Conservation (phyloP, 2,113 vertebrate genomes). For the Atlantisia rogersi region DNA sequence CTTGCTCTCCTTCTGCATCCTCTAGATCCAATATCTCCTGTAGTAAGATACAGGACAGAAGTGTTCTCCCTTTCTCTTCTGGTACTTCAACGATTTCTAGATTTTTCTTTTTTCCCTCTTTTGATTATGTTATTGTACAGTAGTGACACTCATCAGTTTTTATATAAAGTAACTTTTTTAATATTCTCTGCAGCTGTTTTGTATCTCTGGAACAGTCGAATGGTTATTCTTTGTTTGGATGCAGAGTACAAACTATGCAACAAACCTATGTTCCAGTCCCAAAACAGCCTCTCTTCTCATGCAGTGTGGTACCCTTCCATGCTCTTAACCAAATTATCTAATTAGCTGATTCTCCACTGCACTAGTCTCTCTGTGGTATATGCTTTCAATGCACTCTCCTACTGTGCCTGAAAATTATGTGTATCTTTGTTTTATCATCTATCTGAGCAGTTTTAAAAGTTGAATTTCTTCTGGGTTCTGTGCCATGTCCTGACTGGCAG, state of each 20-base stretch:
- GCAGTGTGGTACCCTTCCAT: not conserved
- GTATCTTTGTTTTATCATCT: not conserved
- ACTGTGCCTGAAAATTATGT: not conserved
- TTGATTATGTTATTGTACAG: not conserved
- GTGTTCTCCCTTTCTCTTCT: not conserved
- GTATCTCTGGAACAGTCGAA: not conserved
- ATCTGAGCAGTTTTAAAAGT: not conserved
- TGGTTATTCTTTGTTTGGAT: not conserved
- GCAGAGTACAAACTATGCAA: not conserved
- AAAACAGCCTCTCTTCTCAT: not conserved
- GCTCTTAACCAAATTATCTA: not conserved
- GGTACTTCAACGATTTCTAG: not conserved
- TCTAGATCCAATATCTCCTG: not conserved
- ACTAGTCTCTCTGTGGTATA: not conserved
- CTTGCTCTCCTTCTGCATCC: not conserved
- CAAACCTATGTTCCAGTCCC: not conserved
- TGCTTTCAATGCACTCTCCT: not conserved
- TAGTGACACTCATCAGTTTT: not conserved
- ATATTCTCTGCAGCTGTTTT: not conserved
- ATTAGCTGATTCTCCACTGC: not conserved
- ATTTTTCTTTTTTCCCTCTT: not conserved
- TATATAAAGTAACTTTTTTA: not conserved
- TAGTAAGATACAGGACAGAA: not conserved
- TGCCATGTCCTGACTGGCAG: not conserved
- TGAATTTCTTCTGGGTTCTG: not conserved